Conservation (phyloP, 2,888 invertebrate species). For the Leptodirus hochenwartii region DNA sequence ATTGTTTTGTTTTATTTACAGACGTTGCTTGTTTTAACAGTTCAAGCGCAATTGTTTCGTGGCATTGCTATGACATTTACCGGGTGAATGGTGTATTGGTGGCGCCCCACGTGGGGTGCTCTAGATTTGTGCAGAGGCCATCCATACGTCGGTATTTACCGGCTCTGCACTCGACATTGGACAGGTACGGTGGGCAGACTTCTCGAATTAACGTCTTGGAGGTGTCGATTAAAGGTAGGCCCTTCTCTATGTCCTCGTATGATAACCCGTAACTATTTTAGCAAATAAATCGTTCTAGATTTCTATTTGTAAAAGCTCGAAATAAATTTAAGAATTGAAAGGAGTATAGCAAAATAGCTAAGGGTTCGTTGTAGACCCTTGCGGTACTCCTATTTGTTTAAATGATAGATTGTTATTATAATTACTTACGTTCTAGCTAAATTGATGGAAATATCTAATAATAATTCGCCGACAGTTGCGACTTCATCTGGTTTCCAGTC, state of each 20-base stretch:
- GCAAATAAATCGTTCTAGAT: too few relatives aligned
- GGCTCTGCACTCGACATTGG: constrained; percentile 72
- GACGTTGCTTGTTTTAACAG: too few relatives aligned
- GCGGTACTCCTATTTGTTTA: too few relatives aligned
- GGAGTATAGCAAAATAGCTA: too few relatives aligned
- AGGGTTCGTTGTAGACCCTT: too few relatives aligned
- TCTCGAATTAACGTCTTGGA: constrained; percentile 72
- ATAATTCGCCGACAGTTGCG: constrained; percentile 70
- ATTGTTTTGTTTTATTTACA: too few relatives aligned
- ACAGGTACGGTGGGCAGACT: constrained; percentile 72
- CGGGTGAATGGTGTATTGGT: constrained; percentile 72
- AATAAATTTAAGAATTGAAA: too few relatives aligned
- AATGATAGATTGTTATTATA: too few relatives aligned
- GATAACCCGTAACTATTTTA: constrained; percentile 72
- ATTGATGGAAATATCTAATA: constrained; percentile 66
- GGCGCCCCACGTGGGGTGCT: constrained; percentile 81
- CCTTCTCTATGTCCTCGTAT: constrained; percentile 75
- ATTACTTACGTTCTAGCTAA: constrained; percentile 14
- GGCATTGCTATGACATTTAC: constrained; percentile 28
- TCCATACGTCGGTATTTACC: constrained; percentile 77
- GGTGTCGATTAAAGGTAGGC: constrained; percentile 71
- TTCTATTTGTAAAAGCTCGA: constrained; percentile 7
- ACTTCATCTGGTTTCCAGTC: constrained; percentile 74
- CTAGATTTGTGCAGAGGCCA: constrained; percentile 75
- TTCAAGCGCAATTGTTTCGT: too few relatives aligned